Conservation (phyloP, 2,888 invertebrate species). For the Fissipunctia ypsillon region DNA sequence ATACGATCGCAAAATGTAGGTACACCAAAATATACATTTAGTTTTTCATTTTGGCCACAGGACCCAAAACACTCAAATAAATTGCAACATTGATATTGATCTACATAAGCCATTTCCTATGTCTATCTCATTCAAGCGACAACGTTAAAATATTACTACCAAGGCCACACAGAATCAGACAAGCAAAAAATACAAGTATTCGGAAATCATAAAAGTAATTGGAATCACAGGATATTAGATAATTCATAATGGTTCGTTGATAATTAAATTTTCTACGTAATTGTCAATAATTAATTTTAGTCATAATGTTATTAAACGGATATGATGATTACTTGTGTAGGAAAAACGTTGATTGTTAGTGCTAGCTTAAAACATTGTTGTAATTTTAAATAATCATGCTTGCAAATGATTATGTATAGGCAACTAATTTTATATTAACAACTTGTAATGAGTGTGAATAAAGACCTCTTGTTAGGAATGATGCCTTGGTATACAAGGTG, state of each 20-base stretch:
- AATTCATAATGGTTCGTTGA: slow-evolving; percentile 42
- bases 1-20: not conserved
- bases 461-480: not conserved
- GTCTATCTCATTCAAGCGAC: slow-evolving; percentile 70
- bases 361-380: slow-evolving; percentile 2
- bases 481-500: not conserved
- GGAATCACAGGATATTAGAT: slow-evolving; percentile 57
- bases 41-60: slow-evolving; percentile 11
- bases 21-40: not conserved
- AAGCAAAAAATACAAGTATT: slow-evolving; percentile 62
- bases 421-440: slow-evolving; percentile 2
- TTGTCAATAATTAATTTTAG: slow-evolving; percentile 37
- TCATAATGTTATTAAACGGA: slow-evolving; percentile 25
- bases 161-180: slow-evolving; percentile 61
- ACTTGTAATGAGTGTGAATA: not conserved
- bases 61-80: slow-evolving; percentile 27
- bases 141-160: slow-evolving; percentile 57
- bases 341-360: slow-evolving; percentile 35
- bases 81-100: slow-evolving; percentile 67
- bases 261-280: slow-evolving; percentile 41
- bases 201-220: slow-evolving; percentile 60
- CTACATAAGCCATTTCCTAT: slow-evolving; percentile 76
- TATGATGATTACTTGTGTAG: slow-evolving; percentile 23
- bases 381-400: slow-evolving; percentile 2
- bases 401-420: slow-evolving; percentile 7